A percentile compares a stretch with the other conserved stretches of the same genome.
Conservation (phyloP, 2,797 vertebrate genomes). For the Pangasius krempfi region DNA sequence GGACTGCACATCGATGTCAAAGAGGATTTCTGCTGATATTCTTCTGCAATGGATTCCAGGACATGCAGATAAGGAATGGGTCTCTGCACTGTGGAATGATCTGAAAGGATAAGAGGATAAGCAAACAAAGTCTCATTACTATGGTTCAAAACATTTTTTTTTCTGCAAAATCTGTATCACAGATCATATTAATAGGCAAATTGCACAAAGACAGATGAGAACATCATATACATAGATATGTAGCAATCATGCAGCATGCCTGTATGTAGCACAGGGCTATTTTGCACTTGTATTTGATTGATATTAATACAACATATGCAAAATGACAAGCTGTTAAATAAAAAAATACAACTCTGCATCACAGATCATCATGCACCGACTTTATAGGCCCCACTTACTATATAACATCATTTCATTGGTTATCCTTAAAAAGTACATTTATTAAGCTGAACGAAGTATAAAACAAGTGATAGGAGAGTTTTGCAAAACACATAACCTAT, state of each 20-base stretch:
- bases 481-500: constrained; percentile 10
- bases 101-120: constrained; percentile 59
- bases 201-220: not conserved
- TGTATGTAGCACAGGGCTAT: not conserved
- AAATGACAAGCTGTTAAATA: not conserved
- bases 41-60: constrained; percentile 83
- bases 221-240: constrained; percentile 9
- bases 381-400: not conserved
- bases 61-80: constrained; percentile 75
- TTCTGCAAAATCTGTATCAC: not conserved
- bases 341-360: constrained; percentile 19
- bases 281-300: not conserved
- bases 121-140: constrained; percentile 22
- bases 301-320: not conserved
- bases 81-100: constrained; percentile 72
- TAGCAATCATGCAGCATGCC: constrained; percentile 39
- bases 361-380: constrained; percentile 28
- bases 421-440: not conserved
- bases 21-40: constrained; percentile 68
- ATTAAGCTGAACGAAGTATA: not conserved
- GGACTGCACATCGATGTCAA: constrained; percentile 61
- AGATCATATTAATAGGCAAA: not conserved
- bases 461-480: not conserved
- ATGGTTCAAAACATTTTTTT: not conserved
- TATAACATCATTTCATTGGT: not conserved